Evolutionary conservation across 2,797 vertebrate species (phyloP).

Genomic region (Gorsachius magnificus): DNA sequence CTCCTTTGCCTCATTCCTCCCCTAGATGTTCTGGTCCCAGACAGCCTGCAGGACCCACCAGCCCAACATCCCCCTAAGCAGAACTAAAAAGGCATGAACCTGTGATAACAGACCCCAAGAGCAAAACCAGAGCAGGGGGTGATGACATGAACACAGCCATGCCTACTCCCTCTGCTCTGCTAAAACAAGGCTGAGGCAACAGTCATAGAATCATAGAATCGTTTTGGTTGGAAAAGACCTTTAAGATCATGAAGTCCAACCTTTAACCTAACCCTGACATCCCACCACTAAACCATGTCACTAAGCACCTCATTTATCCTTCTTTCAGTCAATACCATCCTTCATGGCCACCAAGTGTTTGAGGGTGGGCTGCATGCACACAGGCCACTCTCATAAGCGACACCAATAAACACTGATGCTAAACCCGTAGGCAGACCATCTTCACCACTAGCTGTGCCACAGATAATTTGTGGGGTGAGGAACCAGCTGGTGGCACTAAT

Average conservation of each 20-base stretch:
- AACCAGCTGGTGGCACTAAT: not conserved
- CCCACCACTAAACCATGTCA: too few species aligned
- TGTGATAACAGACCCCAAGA: not conserved
- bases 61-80: not conserved
- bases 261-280: too few species aligned
- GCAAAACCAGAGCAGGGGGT: not conserved
- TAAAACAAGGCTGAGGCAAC: not conserved
- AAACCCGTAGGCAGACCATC: not conserved
- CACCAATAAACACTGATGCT: not conserved
- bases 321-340: not conserved
- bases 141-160: not conserved
- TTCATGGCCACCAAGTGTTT: not conserved
- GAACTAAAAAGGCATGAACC: not conserved
- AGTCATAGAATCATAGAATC: too few species aligned
- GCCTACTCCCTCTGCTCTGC: not conserved
- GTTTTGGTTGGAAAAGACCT: too few species aligned
- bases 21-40: accelerated
- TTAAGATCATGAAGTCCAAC: too few species aligned
- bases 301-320: too few species aligned
- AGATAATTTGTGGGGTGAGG: not conserved
- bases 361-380: not conserved
- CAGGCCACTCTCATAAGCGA: not conserved
- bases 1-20: not conserved
- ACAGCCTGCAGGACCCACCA: not conserved
- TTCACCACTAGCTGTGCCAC: not conserved